Conservation (phyloP, 2,797 vertebrate species). For the Eospalax fontanierii region DNA sequence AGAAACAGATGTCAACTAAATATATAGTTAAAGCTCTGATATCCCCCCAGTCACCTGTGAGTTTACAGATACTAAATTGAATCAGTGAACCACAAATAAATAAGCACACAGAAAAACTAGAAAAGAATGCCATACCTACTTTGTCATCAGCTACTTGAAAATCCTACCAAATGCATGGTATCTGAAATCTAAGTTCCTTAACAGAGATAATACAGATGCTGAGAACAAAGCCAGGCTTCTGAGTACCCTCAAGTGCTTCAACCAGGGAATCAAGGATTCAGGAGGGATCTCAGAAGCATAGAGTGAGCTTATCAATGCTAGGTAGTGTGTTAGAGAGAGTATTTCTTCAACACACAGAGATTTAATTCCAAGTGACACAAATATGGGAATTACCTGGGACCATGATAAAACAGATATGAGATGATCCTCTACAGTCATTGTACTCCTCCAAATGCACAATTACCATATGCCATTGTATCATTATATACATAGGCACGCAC, state of each 20-base stretch:
- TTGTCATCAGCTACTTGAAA: conserved; percentile 59
- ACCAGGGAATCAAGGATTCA: background rate
- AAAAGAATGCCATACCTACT: conserved; percentile 28
- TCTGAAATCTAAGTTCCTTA: background rate
- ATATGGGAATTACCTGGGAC: background rate
- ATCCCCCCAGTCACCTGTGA: background rate
- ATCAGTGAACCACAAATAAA: conserved; percentile 40
- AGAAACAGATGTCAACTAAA: conserved; percentile 68
- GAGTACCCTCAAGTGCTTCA: background rate
- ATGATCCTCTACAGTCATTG: background rate
- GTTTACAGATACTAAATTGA: conserved; percentile 62
- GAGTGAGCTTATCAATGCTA: background rate
- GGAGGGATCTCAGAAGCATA: background rate
- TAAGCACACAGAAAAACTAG: conserved; percentile 66
- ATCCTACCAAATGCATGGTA: background rate
- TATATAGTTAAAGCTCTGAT: background rate
- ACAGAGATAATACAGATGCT: background rate
- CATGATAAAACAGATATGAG: conserved; percentile 8
- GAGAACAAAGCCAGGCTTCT: background rate
- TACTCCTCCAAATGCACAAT: no score
- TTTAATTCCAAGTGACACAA: background rate
- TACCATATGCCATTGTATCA: background rate
- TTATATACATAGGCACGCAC: background rate
- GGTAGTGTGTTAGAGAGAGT: background rate
- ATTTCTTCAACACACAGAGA: background rate